Base-by-base conservation (phyloP, 2,797 vertebrate species). In the Sylvia borin region DNA sequence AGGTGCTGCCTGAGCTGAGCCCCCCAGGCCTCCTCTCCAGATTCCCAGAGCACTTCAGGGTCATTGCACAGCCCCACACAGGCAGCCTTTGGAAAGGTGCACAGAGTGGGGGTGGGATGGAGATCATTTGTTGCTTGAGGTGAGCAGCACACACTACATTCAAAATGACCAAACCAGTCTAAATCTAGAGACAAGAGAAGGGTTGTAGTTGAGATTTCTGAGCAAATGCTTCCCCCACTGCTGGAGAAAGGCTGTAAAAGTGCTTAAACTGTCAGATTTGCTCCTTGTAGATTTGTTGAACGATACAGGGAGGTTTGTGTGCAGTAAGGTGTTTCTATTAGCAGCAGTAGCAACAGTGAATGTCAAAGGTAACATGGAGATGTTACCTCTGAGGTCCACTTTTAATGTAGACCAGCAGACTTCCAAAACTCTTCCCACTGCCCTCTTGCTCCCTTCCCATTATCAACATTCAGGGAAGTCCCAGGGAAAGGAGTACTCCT, bases 181-280 rank as follows among this genome's bases (percentile, higher is more conserved):
- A 91, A 96, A 88, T 86, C 85, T 26, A 85, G 95, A 70, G 70
- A 48, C 13, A 43, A 83, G 70, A 88, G 80, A 40, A 88, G 83
- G 62, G 83, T 32, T 95, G 60, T 48, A 75, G 87, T 47, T 90
- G 70, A 86, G 87, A 77, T 93, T 96, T 94, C 87, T 48, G 77
- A 82, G 81, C 42, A 61, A 92, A 78, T 75, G 71, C 76, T 70
- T 84, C 61, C 73, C 70, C 64, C 43, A 16, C 81, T 88, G 55
- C 48, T 77, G 51, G 53, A 67, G 43, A 17, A 86, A 90, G 38
- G 55, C 62, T 51, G 7, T 34, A 43, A 53, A 76, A 65, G 50
- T 48, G 54, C 55, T 47, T 32, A 32, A 77, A 48, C 15, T 55
- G 81, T 43, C 16, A 55, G 9, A 68, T 64, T 21, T 91, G 20